Conservation (phyloP, 2,797 vertebrate genomes). For the Pseudopleuronectes americanus region DNA sequence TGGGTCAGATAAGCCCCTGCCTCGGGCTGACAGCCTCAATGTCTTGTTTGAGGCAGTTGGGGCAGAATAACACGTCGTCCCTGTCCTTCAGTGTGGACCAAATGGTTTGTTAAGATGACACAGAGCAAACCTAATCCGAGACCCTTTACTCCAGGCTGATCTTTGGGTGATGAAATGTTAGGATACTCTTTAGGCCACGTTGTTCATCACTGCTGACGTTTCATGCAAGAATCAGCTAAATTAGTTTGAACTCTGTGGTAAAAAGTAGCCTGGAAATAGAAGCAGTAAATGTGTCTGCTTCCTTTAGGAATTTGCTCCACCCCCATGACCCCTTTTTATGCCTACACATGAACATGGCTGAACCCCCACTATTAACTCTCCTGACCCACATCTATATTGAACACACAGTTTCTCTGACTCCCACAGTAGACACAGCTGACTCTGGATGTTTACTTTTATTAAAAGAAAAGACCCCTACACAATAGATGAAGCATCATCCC, state of each 20-base stretch:
- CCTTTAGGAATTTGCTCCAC: slow-evolving; percentile 29
- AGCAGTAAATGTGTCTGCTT: slow-evolving; percentile 20
- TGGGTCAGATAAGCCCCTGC: slow-evolving; percentile 12
- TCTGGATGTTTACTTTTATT: background rate
- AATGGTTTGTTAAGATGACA: slow-evolving; percentile 17
- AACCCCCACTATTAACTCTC: slow-evolving; percentile 1
- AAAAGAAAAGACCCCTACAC: no score
- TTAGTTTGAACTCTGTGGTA: no score
- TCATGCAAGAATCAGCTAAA: background rate
- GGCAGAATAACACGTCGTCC: slow-evolving; percentile 39
- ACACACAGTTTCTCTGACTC: background rate
- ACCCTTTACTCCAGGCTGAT: slow-evolving; percentile 29
- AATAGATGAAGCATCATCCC: no score
- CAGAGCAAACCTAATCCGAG: background rate
- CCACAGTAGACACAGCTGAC: slow-evolving; percentile 4
- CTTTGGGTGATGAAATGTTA: slow-evolving; percentile 12
- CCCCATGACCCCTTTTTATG: background rate
- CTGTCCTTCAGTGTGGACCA: background rate
- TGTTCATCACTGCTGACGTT: background rate
- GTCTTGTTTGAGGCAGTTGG: slow-evolving; percentile 36
- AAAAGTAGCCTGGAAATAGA: slow-evolving; percentile 28
- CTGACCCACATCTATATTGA: slow-evolving; percentile 40
- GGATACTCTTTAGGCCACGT: background rate
- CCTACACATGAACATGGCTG: background rate
- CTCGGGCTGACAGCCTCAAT: slow-evolving; percentile 12